Evolutionary conservation across 2,888 invertebrate species (phyloP).

Genomic region (Dolichopus griseipennis): DNA sequence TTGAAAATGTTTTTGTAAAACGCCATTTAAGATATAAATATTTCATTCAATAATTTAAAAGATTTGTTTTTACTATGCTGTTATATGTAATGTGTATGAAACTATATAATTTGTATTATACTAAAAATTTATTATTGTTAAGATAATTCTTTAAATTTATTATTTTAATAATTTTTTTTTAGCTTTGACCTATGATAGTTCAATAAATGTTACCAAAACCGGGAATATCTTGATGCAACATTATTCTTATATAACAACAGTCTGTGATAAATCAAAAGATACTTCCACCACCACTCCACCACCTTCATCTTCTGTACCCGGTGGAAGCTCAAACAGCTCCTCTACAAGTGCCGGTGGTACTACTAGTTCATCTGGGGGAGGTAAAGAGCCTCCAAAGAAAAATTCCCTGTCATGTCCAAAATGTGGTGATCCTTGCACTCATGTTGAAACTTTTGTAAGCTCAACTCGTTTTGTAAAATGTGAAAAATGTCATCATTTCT

Average conservation of each 20-base stretch:
- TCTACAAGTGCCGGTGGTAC: constrained; percentile 22
- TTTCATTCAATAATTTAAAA: no score
- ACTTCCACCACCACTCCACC: constrained; percentile 16
- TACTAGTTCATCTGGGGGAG: constrained; percentile 46
- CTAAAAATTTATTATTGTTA: background rate
- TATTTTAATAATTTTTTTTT: background rate
- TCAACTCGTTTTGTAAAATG: constrained; percentile 96
- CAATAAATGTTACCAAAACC: background rate
- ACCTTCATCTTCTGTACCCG: constrained; percentile 7
- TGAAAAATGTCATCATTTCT: constrained; percentile 96
- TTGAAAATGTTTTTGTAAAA: no score
- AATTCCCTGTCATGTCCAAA: constrained; percentile 85
- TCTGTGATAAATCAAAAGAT: constrained; percentile 26
- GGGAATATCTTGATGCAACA: background rate
- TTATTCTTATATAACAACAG: constrained; percentile 22
- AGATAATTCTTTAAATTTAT: background rate
- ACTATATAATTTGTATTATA: background rate
- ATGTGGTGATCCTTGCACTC: constrained; percentile 94
- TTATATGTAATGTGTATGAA: background rate
- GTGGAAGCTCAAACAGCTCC: constrained; percentile 13
- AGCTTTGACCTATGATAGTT: background rate
- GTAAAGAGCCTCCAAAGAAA: constrained; percentile 51
- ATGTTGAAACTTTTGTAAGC: constrained; percentile 94
- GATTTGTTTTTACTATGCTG: no score
- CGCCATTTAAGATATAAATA: no score